Evolutionary conservation across 2,113 vertebrate species (phyloP).

Genomic region (Phyllostomus hastatus): DNA sequence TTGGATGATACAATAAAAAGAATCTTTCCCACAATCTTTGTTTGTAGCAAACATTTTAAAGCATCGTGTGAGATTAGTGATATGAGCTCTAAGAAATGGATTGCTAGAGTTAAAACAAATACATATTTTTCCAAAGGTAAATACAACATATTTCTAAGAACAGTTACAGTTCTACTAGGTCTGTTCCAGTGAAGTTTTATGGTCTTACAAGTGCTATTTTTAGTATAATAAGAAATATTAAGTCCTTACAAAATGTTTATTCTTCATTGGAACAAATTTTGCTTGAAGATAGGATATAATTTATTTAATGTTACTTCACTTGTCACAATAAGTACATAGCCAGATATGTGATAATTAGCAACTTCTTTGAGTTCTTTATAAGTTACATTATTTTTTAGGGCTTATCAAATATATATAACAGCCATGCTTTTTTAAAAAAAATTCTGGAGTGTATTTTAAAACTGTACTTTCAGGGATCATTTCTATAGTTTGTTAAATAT

Average conservation of each 20-base stretch:
- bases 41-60: background rate
- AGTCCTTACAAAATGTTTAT: conserved; percentile 67
- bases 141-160: conserved; percentile 37
- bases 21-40: background rate
- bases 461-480: no score
- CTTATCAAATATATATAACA: background rate
- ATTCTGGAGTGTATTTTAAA: background rate
- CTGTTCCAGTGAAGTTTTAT: background rate
- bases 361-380: background rate
- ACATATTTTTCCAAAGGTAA: conserved; percentile 59
- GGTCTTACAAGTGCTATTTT: conserved; percentile 59
- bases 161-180: conserved; percentile 20
- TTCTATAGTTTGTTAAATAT: background rate
- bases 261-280: conserved; percentile 71
- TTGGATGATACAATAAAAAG: background rate
- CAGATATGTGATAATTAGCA: conserved; percentile 52
- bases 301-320: conserved; percentile 52
- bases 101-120: conserved; percentile 52
- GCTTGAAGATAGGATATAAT: conserved; percentile 69
- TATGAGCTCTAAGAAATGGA: conserved; percentile 25
- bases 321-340: conserved; percentile 72
- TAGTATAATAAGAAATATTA: conserved; percentile 73
- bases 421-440: background rate
- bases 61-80: background rate
- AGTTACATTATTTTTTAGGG: background rate